phyloP scores from a whole-genome alignment of 2,113 vertebrate genomes.

The Lampris incognitus region DNA sequence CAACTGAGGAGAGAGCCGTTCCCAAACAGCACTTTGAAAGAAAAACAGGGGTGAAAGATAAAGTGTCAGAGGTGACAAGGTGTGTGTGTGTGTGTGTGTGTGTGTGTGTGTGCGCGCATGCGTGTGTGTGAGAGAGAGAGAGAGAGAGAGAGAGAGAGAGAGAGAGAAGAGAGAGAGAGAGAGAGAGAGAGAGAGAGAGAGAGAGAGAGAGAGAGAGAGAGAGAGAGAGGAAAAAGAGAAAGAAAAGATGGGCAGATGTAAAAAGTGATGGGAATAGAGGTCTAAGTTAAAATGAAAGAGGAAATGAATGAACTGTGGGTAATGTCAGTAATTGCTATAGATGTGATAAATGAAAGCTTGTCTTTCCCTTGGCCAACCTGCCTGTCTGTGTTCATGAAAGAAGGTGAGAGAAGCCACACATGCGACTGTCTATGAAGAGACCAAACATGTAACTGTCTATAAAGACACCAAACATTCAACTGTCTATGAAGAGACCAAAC shows the following conservation, averaged over 20 bases:
- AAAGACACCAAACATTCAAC: no score
- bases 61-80: background rate
- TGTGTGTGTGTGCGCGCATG: background rate
- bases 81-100: slow-evolving; percentile 6
- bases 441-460: no score
- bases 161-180: background rate
- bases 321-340: no score
- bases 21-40: no score
- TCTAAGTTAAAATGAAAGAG: background rate
- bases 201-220: background rate
- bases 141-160: background rate
- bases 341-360: no score
- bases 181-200: background rate
- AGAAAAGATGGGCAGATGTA: background rate
- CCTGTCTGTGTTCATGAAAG: no score
- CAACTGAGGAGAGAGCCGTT: no score
- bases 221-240: background rate
- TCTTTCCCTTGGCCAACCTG: no score
- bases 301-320: background rate
- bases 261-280: background rate
- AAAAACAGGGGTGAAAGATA: no score
- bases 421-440: no score
- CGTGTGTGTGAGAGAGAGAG: background rate
- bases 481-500: no score
- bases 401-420: no score